A percentile compares a stretch with the other conserved stretches of the same genome.
Conservation (phyloP, 2,113 vertebrate species). For the Campylorhamphus procurvoides region DNA sequence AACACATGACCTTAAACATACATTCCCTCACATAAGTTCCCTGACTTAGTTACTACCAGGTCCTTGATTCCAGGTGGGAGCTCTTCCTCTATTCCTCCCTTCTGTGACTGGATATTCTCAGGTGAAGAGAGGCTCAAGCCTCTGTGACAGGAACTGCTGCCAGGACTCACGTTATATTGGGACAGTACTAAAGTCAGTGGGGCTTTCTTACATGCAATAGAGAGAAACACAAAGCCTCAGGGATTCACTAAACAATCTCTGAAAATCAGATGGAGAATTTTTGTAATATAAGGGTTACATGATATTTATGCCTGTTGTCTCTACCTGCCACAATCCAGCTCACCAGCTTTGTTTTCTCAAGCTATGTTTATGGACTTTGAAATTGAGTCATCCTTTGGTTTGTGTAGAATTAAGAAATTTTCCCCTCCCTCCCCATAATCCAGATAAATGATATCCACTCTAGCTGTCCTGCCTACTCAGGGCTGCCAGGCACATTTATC, state of each 20-base stretch:
- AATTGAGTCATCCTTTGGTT: conserved; percentile 20
- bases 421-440: not conserved
- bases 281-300: not conserved
- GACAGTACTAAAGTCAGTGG: not conserved
- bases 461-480: conserved; percentile 6
- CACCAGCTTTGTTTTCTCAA: not conserved
- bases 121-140: not conserved
- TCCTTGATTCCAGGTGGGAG: not conserved
- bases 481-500: conserved; percentile 24
- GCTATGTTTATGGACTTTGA: conserved; percentile 4
- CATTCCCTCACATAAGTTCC: not conserved
- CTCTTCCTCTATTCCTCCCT: not conserved
- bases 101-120: not conserved
- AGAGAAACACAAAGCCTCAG: not conserved
- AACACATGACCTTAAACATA: not conserved
- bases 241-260: not conserved
- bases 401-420: conserved; percentile 9
- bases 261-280: not conserved
- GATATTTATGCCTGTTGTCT: not conserved
- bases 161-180: not conserved
- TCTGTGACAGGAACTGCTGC: not conserved
- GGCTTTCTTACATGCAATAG: not conserved
- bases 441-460: conserved; percentile 2
- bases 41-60: not conserved
- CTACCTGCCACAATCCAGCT: not conserved